Conservation (phyloP, 2,888 invertebrate species). For the Thecophora atra region DNA sequence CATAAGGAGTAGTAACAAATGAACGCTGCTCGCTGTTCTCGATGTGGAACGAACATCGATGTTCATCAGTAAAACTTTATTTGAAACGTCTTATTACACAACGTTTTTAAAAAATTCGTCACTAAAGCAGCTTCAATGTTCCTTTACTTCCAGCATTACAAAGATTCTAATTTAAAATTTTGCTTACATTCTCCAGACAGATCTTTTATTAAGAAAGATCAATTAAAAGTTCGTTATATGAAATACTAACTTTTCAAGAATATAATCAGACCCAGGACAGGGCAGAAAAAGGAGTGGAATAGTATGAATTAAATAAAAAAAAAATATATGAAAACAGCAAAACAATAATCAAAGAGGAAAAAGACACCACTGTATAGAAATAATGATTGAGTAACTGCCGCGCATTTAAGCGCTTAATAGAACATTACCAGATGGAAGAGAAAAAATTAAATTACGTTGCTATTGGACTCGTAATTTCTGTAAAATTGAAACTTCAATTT, state of each 20-base stretch:
- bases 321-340: neutral
- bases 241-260: neutral
- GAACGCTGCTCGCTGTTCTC: neutral
- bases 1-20: neutral
- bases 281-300: neutral
- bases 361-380: neutral
- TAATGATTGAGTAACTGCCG: neutral
- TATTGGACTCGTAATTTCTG: slow-evolving; percentile 1
- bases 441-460: neutral
- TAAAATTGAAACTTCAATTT: neutral
- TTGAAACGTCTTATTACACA: too few relatives aligned
- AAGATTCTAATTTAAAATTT: slow-evolving; percentile 25
- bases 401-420: neutral
- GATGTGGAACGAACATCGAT: too few relatives aligned
- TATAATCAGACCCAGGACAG: neutral
- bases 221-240: neutral
- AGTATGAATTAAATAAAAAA: neutral
- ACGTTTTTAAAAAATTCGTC: neutral
- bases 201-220: slow-evolving; percentile 22
- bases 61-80: too few relatives aligned
- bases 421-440: neutral
- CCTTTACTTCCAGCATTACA: slow-evolving; percentile 33
- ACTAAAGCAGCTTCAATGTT: slow-evolving; percentile 29
- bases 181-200: too few relatives aligned
- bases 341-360: neutral